These are phyloP conservation scores for Agonopterix alstromeriana DNA, from an alignment of 2,888 invertebrate genomes.

Conservation along the genomic window DNA sequence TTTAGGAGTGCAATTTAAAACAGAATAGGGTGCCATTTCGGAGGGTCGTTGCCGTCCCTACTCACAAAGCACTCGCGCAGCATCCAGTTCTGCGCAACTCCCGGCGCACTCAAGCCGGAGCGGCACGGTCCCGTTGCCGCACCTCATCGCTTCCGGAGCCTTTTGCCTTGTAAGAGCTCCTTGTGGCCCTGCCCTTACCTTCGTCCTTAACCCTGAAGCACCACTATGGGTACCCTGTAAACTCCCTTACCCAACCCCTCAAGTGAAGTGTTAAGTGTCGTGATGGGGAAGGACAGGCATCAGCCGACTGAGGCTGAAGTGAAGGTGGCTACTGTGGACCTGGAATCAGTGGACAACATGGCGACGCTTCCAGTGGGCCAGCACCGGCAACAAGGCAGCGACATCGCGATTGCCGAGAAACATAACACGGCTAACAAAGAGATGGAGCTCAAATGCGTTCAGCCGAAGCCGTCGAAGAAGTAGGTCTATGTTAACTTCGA, in stretches of 20 bases:
- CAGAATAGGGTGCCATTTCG: slow-evolving; percentile 38
- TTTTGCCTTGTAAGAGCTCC: slow-evolving; percentile 40
- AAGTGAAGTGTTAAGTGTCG: slow-evolving; percentile 28
- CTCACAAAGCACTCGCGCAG: slow-evolving; percentile 54
- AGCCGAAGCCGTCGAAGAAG: slow-evolving; percentile 91
- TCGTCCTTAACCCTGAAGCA: slow-evolving; percentile 39
- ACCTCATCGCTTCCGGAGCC: slow-evolving; percentile 45
- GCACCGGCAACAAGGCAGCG: slow-evolving; percentile 81
- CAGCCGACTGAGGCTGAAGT: slow-evolving; percentile 82
- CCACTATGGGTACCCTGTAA: slow-evolving; percentile 35
- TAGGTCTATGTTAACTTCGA: slow-evolving; percentile 47
- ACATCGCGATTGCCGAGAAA: slow-evolving; percentile 86
- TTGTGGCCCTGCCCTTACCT: slow-evolving; percentile 39
- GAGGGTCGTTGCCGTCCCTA: slow-evolving; percentile 65
- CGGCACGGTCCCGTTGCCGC: slow-evolving; percentile 33
- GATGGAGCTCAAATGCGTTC: slow-evolving; percentile 91
- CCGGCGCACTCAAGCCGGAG: slow-evolving; percentile 44
- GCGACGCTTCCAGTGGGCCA: slow-evolving; percentile 91
- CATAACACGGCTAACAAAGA: slow-evolving; percentile 90
- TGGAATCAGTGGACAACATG: slow-evolving; percentile 92
- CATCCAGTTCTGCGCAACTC: slow-evolving; percentile 72
- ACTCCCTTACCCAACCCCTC: slow-evolving; percentile 15
- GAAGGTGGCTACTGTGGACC: slow-evolving; percentile 92
- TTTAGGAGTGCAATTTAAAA: slow-evolving; percentile 47
- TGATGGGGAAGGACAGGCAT: slow-evolving; percentile 72